Evolutionary conservation across 2,888 invertebrate species (phyloP), one percentile per base, ranked within the genome.

Genomic region (Latrodectus elegans): DNA sequence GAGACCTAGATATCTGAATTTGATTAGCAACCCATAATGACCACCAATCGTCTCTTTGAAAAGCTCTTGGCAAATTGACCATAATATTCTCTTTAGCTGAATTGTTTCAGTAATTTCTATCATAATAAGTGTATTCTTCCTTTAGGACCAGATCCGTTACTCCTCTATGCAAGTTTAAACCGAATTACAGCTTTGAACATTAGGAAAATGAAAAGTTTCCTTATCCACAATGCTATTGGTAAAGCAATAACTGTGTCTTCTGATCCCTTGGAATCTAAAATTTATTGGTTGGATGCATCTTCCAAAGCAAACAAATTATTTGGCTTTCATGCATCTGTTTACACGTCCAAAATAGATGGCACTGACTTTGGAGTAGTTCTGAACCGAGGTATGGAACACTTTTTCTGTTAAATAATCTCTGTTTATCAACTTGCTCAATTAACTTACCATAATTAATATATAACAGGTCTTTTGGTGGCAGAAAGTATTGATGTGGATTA

Each of bases 231-330:
- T 12, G 67, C 86, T 14, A n/a, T 76, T 10, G n/a, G 8, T 17
- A 76, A 72, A 71, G 94, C 94, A 0, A 94, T 95, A 8, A 96
- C 95, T 0, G 94, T 97, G 0, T 93, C 95, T 0, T 95, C 94
- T 90, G 95, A 96, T 91, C 90, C 90, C 8, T 70, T 79, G 14
- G 95, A 95, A 0, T 92, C 93, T 3, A 93, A 94, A 90, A 92
- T 96, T 53, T 97, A 96, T 91, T 97, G 96, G 96, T 95, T 96
- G 6, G 95, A 96, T 90, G 94, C 95, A 0, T 94, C 94, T 1
- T 92, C 94, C 6, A 94, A 94, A n/a, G 3, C 1, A 38, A 6
- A 6, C 3, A 38, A 6, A 38, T 38, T 6, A 38, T 38, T 38
- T 38, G 3, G 6, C 38, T 38, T 6, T 38, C 38, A 38, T 6